These are phyloP conservation scores for Lynx canadensis DNA, from an alignment of 2,113 vertebrate species.

Conservation along the genomic window DNA sequence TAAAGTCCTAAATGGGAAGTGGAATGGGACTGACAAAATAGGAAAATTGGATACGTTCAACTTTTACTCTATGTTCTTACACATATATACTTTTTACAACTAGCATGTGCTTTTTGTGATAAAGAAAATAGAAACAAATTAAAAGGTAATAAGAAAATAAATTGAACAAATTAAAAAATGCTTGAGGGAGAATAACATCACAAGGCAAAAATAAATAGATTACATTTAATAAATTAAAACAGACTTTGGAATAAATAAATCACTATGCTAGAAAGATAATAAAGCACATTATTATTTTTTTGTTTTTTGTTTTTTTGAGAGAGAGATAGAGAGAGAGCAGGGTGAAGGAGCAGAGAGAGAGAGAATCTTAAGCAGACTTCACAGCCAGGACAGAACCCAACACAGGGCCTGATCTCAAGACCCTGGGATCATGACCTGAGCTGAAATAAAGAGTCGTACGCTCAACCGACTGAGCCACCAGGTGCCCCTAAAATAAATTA, in stretches of 20 bases:
- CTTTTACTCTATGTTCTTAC: not conserved
- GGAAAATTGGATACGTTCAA: not conserved
- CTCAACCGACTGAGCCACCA: too few relatives aligned
- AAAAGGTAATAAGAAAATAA: not conserved
- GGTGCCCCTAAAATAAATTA: not conserved
- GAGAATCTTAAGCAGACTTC: too few relatives aligned
- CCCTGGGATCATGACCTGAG: too few relatives aligned
- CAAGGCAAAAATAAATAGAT: conserved; percentile 52
- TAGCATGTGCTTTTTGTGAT: not conserved
- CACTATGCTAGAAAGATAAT: not conserved
- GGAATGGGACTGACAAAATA: not conserved
- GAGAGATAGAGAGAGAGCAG: too few relatives aligned
- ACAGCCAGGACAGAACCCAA: too few relatives aligned
- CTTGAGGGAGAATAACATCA: conserved; percentile 53
- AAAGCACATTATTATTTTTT: not conserved
- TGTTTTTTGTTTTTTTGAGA: not conserved
- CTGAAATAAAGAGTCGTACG: too few relatives aligned
- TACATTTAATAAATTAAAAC: conserved; percentile 2
- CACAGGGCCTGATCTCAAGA: too few relatives aligned
- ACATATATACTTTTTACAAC: not conserved
- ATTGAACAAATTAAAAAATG: conserved; percentile 61
- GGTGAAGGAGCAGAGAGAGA: too few relatives aligned
- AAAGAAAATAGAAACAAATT: not conserved
- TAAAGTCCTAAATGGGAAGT: not conserved
- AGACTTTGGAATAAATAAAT: conserved; percentile 61